Evolutionary conservation across 2,797 vertebrate species (phyloP), one percentile per base, ranked within the genome.

Genomic region (Taeniopygia guttata): DNA sequence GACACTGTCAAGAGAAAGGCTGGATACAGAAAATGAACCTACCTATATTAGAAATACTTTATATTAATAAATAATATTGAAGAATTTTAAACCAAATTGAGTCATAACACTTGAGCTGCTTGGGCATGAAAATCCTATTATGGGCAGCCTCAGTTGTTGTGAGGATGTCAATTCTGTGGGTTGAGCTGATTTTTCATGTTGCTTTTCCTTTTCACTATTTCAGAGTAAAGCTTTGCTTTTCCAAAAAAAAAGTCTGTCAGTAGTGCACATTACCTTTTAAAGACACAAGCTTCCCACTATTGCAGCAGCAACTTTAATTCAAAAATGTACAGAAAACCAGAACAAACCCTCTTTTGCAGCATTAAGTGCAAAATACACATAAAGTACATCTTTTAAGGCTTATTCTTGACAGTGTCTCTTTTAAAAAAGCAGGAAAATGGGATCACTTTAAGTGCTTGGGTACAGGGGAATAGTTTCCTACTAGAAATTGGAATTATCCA

Each of bases 331-430:
- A 52, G 51, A 75, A 90, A 81, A 38, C 45, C 46, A 86, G 54
- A 89, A 60, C 81, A 43, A 88, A 68, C 32, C 67, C 11, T 12
- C 30, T 92, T 79, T 77, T 88, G 52, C 54, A 73, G 63, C 2
- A 2, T 70, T 55, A 58, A 51, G 32, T 64, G 40, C 59, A 82
- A 93, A 82, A 55, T 23, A 22, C 12, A 30, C 55, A 48, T 7
- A 8, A 85, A 78, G 42, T 56, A 38, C 17, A 4, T 70, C 4
- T 80, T 75, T 66, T 48, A 74, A 89, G 40, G 54, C 54, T 90
- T 88, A 23, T 82, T 87, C 95, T 96, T 96, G 90, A 88, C 80
- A 87, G 81, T 84, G 93, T 96, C 90, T 46, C 83, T 96, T 97
- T 95, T 67, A 78, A 78, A 84, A 95, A 93, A 84, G 78, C 89